A percentile compares a stretch with the other conserved stretches of the same genome.
These are phyloP conservation scores for Eilema griseolum DNA, from an alignment of 2,888 invertebrate genomes.

Conservation along the genomic window DNA sequence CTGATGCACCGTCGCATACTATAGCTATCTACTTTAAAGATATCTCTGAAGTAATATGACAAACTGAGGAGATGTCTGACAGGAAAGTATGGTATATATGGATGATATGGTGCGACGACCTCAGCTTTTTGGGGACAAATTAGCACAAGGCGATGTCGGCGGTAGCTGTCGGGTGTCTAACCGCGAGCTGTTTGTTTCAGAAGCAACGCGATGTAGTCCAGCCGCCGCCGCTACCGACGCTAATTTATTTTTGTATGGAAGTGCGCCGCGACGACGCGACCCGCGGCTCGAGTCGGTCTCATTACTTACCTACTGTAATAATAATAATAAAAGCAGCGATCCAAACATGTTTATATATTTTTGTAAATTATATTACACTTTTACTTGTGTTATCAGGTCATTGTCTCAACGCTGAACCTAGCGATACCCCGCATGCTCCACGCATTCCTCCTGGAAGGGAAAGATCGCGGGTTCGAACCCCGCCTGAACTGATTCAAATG, in stretches of 20 bases:
- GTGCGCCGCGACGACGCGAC: not conserved
- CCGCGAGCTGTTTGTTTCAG: conserved; percentile 52
- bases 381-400: not conserved
- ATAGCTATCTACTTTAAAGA: too few relatives aligned
- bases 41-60: too few relatives aligned
- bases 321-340: conserved; percentile 48
- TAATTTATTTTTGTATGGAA: conserved; percentile 56
- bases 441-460: too few relatives aligned
- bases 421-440: not conserved
- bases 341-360: conserved; percentile 23
- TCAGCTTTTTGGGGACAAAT: too few relatives aligned
- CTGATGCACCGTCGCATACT: too few relatives aligned
- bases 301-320: conserved; percentile 44
- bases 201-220: conserved; percentile 60
- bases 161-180: too few relatives aligned
- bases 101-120: too few relatives aligned
- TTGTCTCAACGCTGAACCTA: not conserved
- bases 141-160: too few relatives aligned
- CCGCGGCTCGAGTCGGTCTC: conserved; percentile 32
- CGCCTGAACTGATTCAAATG: too few relatives aligned
- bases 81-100: too few relatives aligned
- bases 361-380: conserved; percentile 8
- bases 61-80: not conserved
- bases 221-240: conserved; percentile 25
- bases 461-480: too few relatives aligned